These are phyloP conservation scores for Odontocerum albicorne DNA, from an alignment of 2,888 invertebrate species.

Conservation along the genomic window DNA sequence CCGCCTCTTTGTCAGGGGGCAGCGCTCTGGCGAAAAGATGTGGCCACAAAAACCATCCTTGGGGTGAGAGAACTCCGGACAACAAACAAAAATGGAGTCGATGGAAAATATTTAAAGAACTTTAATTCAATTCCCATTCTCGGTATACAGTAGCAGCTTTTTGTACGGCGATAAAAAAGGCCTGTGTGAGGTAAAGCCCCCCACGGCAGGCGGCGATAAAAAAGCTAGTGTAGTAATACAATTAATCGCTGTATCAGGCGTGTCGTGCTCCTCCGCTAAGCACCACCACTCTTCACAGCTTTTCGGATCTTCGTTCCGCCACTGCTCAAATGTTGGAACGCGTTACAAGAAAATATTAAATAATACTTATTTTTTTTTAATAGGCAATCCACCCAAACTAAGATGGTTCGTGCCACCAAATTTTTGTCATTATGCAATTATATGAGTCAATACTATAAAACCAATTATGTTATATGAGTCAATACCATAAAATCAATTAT, in stretches of 20 bases:
- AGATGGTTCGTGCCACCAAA: no score
- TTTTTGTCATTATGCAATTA: no score
- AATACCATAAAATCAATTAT: no score
- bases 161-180: slow-evolving; percentile 14
- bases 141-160: slow-evolving; percentile 21
- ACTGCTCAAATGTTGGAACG: slow-evolving; percentile 8
- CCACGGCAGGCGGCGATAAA: slow-evolving; percentile 10
- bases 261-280: slow-evolving; percentile 12
- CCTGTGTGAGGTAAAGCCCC: slow-evolving; percentile 22
- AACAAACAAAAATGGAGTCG: slow-evolving; percentile 25
- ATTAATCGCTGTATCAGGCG: slow-evolving; percentile 24
- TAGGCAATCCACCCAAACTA: no score
- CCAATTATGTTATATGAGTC: no score
- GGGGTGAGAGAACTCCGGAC: slow-evolving; percentile 16
- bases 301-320: no score
- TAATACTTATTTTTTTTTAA: no score
- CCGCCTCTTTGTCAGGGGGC: slow-evolving; percentile 7
- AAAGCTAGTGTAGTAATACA: slow-evolving; percentile 22
- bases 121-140: slow-evolving; percentile 32
- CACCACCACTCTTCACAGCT: no score
- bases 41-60: slow-evolving; percentile 9
- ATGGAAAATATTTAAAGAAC: slow-evolving; percentile 33
- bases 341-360: no score
- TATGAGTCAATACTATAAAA: no score
- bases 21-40: slow-evolving; percentile 17